Conservation (phyloP, 2,113 vertebrate genomes). For the Otus sunia region DNA sequence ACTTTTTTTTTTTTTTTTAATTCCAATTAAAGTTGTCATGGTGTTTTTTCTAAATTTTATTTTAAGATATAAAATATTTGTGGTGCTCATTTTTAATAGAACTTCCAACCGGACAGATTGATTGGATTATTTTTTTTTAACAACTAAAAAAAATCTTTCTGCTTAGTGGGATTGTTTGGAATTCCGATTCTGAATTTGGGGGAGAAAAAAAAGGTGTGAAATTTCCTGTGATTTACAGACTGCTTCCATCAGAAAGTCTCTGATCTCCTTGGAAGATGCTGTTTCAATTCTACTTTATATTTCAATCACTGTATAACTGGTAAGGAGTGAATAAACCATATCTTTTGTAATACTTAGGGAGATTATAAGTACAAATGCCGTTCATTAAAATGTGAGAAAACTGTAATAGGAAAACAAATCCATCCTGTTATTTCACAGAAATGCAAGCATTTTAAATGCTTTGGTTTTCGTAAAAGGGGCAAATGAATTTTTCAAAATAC, state of each 20-base stretch:
- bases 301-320: neutral
- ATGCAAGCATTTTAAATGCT: neutral
- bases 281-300: conserved; percentile 14
- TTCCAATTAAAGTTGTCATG: neutral
- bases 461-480: neutral
- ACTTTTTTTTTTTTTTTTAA: neutral
- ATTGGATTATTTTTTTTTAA: neutral
- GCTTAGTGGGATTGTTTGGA: neutral
- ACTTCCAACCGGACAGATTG: neutral
- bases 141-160: neutral
- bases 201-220: neutral
- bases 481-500: conserved; percentile 31
- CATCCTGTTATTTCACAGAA: conserved; percentile 21
- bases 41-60: neutral
- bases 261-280: neutral
- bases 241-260: neutral
- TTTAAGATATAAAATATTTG: neutral
- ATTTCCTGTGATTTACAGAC: conserved; percentile 20
- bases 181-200: neutral
- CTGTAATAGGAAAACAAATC: neutral
- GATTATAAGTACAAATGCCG: neutral
- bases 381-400: conserved; percentile 31
- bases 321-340: neutral
- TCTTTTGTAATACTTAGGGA: neutral
- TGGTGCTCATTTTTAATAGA: neutral